Conservation (phyloP, 2,888 invertebrate species). For the Galerucella pusilla region DNA sequence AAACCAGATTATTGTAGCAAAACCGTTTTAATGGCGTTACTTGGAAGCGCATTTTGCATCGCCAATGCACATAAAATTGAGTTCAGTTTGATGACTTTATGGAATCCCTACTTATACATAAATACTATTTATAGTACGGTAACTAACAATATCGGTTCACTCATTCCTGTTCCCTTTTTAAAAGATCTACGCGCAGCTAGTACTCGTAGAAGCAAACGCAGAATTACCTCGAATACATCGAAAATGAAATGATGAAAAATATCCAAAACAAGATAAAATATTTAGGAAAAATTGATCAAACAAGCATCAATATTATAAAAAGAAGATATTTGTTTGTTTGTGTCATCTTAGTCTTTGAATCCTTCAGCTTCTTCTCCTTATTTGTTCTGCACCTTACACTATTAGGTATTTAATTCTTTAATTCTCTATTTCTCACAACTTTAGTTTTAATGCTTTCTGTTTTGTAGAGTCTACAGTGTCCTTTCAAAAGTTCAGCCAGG, state of each 20-base stretch:
- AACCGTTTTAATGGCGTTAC: constrained; percentile 60
- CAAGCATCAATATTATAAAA: too few relatives aligned
- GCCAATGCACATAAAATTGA: constrained; percentile 54
- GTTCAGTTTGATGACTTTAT: constrained; percentile 47
- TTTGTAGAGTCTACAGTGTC: too few relatives aligned
- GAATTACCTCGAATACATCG: neutral
- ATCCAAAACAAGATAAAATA: too few relatives aligned
- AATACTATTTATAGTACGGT: constrained; percentile 40
- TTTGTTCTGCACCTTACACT: too few relatives aligned
- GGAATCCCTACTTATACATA: constrained; percentile 42
- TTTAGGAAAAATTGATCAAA: too few relatives aligned
- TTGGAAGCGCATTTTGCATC: constrained; percentile 57
- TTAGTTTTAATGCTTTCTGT: too few relatives aligned
- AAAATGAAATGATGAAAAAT: neutral
- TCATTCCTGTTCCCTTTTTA: neutral
- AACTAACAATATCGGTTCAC: neutral
- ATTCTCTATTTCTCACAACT: too few relatives aligned
- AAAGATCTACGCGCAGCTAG: neutral
- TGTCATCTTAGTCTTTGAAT: too few relatives aligned
- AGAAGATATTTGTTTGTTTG: too few relatives aligned
- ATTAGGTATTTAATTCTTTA: too few relatives aligned
- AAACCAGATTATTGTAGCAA: constrained; percentile 58
- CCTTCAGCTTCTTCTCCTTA: too few relatives aligned
- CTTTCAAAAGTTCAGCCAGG: too few relatives aligned
- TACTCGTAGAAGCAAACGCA: neutral